Conservation (phyloP, 2,797 vertebrate species). For the Myotis myotis region DNA sequence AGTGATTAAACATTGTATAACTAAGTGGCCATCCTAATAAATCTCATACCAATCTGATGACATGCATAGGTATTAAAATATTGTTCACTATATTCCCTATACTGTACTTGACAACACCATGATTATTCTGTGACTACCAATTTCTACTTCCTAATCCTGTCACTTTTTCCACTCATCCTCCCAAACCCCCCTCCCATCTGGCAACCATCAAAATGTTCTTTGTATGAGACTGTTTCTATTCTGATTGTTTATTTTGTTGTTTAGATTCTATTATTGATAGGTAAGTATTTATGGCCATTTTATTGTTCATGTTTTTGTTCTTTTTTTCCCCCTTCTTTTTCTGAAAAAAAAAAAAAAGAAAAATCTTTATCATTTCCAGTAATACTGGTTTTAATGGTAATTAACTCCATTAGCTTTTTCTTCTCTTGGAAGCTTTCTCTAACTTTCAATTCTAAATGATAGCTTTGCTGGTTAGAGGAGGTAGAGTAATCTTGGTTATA, state of each 20-base stretch:
- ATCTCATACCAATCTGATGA: not conserved
- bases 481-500: not conserved
- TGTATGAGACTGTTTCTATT: not conserved
- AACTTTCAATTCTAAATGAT: not conserved
- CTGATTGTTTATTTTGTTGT: not conserved
- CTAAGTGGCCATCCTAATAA: not conserved
- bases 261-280: not conserved
- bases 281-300: not conserved
- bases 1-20: not conserved
- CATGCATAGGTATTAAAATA: not conserved
- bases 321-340: not conserved
- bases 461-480: not conserved
- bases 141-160: not conserved
- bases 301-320: not conserved
- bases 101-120: not conserved
- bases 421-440: not conserved
- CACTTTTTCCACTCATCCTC: not conserved
- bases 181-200: not conserved
- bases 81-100: not conserved
- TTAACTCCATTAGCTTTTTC: not conserved
- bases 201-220: not conserved
- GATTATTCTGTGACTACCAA: not conserved
- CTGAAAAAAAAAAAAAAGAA: not conserved
- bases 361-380: not conserved
- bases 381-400: not conserved